Conservation (phyloP, 1,140 invertebrate species). For the Ostrea denselamellosa region DNA sequence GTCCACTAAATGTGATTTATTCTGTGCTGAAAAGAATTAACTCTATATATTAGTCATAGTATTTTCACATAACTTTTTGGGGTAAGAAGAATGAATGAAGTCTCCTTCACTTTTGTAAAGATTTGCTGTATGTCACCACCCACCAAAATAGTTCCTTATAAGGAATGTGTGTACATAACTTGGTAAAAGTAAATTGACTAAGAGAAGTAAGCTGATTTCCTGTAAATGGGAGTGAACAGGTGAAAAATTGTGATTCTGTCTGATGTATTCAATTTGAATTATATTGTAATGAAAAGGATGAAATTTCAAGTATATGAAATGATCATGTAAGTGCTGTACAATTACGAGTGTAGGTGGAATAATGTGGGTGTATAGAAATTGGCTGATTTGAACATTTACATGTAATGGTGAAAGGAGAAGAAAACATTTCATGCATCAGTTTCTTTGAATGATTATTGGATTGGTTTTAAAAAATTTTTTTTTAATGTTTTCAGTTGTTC, state of each 20-base stretch:
- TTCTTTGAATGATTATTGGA: not conserved
- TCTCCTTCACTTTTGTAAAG: not conserved
- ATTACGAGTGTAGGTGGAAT: no score
- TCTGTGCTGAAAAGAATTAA: slow-evolving; percentile 5
- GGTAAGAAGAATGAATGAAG: not conserved
- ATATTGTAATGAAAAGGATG: no score
- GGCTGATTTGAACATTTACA: not conserved
- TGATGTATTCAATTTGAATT: no score
- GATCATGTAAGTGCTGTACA: no score
- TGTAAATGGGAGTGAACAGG: not conserved
- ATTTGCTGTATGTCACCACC: not conserved
- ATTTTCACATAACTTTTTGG: not conserved
- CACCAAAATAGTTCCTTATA: not conserved
- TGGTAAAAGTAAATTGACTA: not conserved
- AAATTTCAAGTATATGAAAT: no score
- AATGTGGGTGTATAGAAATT: not conserved
- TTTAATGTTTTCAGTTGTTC: no score
- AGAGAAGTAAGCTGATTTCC: not conserved
- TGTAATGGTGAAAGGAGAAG: no score
- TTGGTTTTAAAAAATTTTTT: no score
- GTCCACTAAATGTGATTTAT: slow-evolving; percentile 5
- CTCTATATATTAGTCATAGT: not conserved
- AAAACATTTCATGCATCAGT: not conserved
- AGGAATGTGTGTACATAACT: not conserved
- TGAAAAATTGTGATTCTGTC: no score